phyloP scores from a whole-genome alignment of 2,113 vertebrate genomes.

The Myotis brandtii region DNA sequence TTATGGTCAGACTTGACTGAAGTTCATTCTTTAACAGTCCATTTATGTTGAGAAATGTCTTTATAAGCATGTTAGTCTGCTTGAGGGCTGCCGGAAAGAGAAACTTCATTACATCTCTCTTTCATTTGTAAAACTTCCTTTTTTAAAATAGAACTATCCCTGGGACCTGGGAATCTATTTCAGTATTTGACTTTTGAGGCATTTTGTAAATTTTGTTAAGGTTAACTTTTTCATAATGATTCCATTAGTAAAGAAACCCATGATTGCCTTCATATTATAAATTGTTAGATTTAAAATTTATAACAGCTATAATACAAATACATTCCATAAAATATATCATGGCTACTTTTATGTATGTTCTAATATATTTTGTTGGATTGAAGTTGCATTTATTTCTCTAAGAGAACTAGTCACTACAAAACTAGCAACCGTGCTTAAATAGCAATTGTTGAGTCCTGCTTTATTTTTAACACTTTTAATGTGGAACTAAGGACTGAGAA shows the following conservation, averaged over 20 bases:
- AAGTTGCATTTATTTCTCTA: constrained; percentile 1
- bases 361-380: not conserved
- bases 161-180: not conserved
- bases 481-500: not conserved
- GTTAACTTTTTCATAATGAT: constrained; percentile 50
- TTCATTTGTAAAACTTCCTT: constrained; percentile 31
- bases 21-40: not conserved
- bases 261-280: constrained; percentile 24
- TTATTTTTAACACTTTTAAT: constrained; percentile 20
- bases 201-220: constrained; percentile 47
- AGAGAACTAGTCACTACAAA: not conserved
- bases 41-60: not conserved
- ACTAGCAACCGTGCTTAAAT: not conserved
- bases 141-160: not conserved
- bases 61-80: not conserved
- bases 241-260: not conserved
- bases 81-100: not conserved
- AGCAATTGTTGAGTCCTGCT: not conserved
- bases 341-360: not conserved
- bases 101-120: constrained; percentile 24
- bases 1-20: not conserved
- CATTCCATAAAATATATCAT: constrained; percentile 22
- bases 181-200: constrained; percentile 22
- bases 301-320: not conserved
- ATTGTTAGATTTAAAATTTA: constrained; percentile 47